Conservation (phyloP, 1,140 invertebrate genomes). For the Rhopalosiphum maidis region DNA sequence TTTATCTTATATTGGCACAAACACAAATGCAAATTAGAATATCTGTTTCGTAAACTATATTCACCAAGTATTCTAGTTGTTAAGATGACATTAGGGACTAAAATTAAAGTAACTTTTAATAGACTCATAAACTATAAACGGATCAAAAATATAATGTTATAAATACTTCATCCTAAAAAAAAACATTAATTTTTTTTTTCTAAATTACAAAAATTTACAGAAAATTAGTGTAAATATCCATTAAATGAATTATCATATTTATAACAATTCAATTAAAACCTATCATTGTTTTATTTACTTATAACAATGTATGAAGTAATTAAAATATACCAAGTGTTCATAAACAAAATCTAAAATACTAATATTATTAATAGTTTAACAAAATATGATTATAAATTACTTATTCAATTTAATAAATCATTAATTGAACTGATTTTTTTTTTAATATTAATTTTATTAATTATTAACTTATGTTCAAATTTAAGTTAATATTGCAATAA, state of each 20-base stretch:
- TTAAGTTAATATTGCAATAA: not conserved
- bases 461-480: not conserved
- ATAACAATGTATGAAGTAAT: no score
- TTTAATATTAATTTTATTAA: no score
- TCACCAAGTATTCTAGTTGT: not conserved
- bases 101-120: conserved; percentile 1
- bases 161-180: not conserved
- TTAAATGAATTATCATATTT: not conserved
- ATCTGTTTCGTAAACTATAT: not conserved
- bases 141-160: not conserved
- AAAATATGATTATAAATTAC: no score
- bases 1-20: conserved; percentile 28
- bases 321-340: not conserved
- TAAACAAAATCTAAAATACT: no score
- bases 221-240: not conserved
- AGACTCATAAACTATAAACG: not conserved
- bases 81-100: not conserved
- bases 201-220: not conserved
- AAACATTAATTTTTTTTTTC: not conserved
- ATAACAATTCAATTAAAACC: not conserved
- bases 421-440: no score
- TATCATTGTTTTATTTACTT: no score
- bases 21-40: conserved; percentile 16
- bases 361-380: no score
- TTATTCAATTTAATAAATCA: no score